A percentile compares a stretch with the other conserved stretches of the same genome.
Evolutionary conservation across 1,140 invertebrate genomes (phyloP).

Genomic region (Drosophila eugracilis): DNA sequence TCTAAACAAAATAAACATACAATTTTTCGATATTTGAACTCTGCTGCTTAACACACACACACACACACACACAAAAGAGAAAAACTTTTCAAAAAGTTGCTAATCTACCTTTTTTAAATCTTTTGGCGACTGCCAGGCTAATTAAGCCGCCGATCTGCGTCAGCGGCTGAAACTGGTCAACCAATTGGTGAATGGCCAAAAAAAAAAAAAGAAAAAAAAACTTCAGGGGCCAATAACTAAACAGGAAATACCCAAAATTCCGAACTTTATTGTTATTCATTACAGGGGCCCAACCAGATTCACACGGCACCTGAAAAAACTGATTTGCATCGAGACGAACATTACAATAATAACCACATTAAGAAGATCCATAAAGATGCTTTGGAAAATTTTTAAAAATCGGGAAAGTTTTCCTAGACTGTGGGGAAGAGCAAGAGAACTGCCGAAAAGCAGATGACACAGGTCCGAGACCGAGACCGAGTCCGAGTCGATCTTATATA

Average conservation of each 20-base stretch:
- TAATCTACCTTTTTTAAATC: slow-evolving; percentile 42
- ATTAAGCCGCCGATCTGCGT: slow-evolving; percentile 54
- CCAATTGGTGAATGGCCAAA: slow-evolving; percentile 44
- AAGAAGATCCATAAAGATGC: slow-evolving; percentile 27
- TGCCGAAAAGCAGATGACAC: slow-evolving; percentile 3
- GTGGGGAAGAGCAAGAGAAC: slow-evolving; percentile 16
- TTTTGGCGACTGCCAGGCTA: slow-evolving; percentile 41
- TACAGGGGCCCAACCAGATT: slow-evolving; percentile 38
- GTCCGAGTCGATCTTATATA: slow-evolving; percentile 14
- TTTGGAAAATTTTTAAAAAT: slow-evolving; percentile 33
- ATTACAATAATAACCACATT: slow-evolving; percentile 17
- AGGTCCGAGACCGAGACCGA: slow-evolving; percentile 1
- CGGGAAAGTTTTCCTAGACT: slow-evolving; percentile 28
- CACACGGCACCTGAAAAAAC: slow-evolving; percentile 7
- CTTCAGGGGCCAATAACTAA: slow-evolving; percentile 2
- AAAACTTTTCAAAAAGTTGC: slow-evolving; percentile 20
- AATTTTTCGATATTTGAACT: slow-evolving; percentile 44
- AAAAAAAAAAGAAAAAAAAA: slow-evolving; percentile 15
- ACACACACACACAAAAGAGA: too few relatives aligned
- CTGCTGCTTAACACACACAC: slow-evolving; percentile 10
- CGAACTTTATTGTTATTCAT: slow-evolving; percentile 31
- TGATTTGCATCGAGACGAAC: slow-evolving; percentile 26
- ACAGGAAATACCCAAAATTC: slow-evolving; percentile 49
- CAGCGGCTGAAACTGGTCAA: slow-evolving; percentile 51
- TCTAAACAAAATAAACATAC: slow-evolving; percentile 54